Evolutionary conservation across 2,113 vertebrate genomes (phyloP), one percentile per base, ranked within the genome.

Genomic region (Cettia cetti): DNA sequence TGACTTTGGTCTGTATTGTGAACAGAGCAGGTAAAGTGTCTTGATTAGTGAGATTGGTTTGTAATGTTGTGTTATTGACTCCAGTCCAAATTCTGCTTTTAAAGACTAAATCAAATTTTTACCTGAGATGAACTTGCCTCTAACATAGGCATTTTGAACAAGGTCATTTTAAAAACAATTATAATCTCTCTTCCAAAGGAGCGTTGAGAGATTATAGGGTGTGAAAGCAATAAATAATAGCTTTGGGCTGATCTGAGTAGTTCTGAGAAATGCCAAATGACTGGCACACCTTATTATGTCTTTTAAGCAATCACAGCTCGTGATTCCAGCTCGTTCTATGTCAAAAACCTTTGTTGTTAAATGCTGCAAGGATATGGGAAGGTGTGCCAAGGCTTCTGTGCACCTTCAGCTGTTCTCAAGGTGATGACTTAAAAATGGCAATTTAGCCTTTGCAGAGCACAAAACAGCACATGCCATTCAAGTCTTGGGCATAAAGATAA

Each of bases 341-440:
- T 94, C 49, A 66, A 74, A 78, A 90, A 14, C 63, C 50, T 65
- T 90, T 95, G 65, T 10, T 87, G 70, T 77, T 79, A 92, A 91
- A 66, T 31, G 61, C 70, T 0, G 1, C 84, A 87, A 94, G 81
- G 69, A 18, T 65, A 85, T 21, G 39, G 59, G 42, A 69, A 92
- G 71, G 42, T 94, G 63, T 90, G 92, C 92, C 89, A 93, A 94
- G 66, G 75, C 47, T 91, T 80, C 81, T 80, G 63, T 77, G 66
- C 27, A 52, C 50, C 42, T 91, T 91, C 66, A 94, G 54, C 57
- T 27, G 1, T 65, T 82, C 70, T 91, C 90, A 94, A 92, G 79
- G 71, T 80, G 74, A 59, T 4, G 10, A 15, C 54, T 87, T 70
- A 18, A 82, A 92, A 89, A 80, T 40, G 30, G 22, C 57, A 65